Evolutionary conservation across 2,113 vertebrate genomes (phyloP).

Genomic region (Sminthopsis crassicaudata): DNA sequence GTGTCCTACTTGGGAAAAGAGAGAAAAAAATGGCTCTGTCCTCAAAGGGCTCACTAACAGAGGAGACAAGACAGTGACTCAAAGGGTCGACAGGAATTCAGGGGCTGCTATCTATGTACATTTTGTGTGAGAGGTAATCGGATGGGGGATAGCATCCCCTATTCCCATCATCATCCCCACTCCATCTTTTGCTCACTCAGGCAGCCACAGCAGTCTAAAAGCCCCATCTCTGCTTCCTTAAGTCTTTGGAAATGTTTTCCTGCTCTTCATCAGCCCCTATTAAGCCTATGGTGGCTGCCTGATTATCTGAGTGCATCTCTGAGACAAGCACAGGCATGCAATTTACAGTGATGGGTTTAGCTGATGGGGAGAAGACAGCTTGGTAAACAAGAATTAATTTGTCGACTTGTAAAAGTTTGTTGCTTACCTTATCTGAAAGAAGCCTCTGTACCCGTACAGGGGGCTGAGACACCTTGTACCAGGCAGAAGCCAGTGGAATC

Average conservation of each 20-base stretch:
- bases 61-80: background rate
- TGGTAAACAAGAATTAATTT: constrained; percentile 83
- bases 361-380: constrained; percentile 74
- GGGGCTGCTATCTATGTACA: background rate
- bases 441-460: constrained; percentile 63
- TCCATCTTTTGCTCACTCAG: background rate
- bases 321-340: constrained; percentile 54
- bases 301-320: constrained; percentile 75
- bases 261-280: background rate
- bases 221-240: background rate
- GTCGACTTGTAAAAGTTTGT: constrained; percentile 51
- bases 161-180: background rate
- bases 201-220: background rate
- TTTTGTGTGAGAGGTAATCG: background rate
- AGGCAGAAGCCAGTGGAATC: constrained; percentile 57
- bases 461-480: constrained; percentile 54
- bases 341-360: constrained; percentile 64
- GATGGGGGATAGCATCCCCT: background rate
- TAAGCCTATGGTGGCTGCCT: constrained; percentile 58
- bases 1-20: background rate
- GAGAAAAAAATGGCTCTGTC: background rate
- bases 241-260: background rate
- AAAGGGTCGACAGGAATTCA: background rate
- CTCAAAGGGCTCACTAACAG: background rate
- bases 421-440: constrained; percentile 32